Conservation (phyloP, 2,797 vertebrate species). For the Xiphophorus birchmanni region DNA sequence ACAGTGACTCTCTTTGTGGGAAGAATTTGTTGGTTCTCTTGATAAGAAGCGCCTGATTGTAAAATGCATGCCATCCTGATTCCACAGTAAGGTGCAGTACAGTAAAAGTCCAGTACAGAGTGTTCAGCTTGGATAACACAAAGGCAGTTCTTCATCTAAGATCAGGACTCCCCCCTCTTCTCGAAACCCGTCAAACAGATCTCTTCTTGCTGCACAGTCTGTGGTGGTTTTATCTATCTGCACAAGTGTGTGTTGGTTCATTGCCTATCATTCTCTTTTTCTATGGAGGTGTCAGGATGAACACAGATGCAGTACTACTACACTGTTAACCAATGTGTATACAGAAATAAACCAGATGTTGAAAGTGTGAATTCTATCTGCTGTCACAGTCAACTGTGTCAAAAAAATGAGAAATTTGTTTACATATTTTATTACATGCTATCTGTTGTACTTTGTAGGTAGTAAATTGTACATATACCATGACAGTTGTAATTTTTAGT, state of each 20-base stretch:
- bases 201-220: slow-evolving; percentile 68
- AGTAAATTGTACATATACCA: slow-evolving; percentile 85
- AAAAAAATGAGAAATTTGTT: slow-evolving; percentile 81
- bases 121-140: slow-evolving; percentile 70
- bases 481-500: slow-evolving; percentile 86
- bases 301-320: slow-evolving; percentile 82
- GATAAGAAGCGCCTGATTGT: slow-evolving; percentile 81
- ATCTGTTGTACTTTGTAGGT: slow-evolving; percentile 87
- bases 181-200: slow-evolving; percentile 51
- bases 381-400: slow-evolving; percentile 87
- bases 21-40: slow-evolving; percentile 73
- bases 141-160: slow-evolving; percentile 64
- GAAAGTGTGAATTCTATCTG: slow-evolving; percentile 86
- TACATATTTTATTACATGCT: slow-evolving; percentile 89
- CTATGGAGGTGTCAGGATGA: slow-evolving; percentile 80
- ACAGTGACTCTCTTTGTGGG: slow-evolving; percentile 70
- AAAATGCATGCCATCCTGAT: slow-evolving; percentile 82
- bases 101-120: slow-evolving; percentile 66
- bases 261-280: slow-evolving; percentile 83
- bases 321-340: slow-evolving; percentile 85
- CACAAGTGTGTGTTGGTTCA: slow-evolving; percentile 80
- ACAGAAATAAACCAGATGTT: slow-evolving; percentile 86
- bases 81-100: slow-evolving; percentile 67
- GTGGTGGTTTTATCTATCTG: slow-evolving; percentile 77
- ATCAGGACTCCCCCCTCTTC: slow-evolving; percentile 40